These are phyloP conservation scores for Bellardia bayeri DNA, from an alignment of 2,888 invertebrate species.

Conservation along the genomic window DNA sequence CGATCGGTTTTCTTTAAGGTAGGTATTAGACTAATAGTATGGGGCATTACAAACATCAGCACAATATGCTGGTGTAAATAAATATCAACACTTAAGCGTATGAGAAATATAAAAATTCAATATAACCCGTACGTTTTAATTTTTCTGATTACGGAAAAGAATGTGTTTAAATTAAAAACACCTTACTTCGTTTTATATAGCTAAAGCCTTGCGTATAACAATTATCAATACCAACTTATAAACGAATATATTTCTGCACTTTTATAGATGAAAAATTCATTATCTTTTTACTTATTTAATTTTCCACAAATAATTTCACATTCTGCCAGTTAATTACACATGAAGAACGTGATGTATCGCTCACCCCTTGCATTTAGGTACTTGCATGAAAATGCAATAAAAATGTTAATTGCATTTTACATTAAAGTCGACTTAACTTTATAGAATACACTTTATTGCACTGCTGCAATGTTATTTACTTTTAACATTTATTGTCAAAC, in stretches of 20 bases:
- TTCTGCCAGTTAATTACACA: slow-evolving; percentile 3
- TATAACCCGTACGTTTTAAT: too few relatives aligned
- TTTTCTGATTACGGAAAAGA: too few relatives aligned
- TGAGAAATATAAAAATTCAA: too few relatives aligned
- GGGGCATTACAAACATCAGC: too few relatives aligned
- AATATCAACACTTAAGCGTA: too few relatives aligned
- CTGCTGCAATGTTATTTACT: background rate
- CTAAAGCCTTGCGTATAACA: too few relatives aligned
- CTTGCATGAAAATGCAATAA: slow-evolving; percentile 1
- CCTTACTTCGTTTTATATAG: too few relatives aligned
- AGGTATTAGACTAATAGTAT: too few relatives aligned
- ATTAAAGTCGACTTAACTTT: background rate
- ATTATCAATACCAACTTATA: too few relatives aligned
- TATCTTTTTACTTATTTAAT: background rate
- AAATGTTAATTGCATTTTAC: background rate
- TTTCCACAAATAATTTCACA: background rate
- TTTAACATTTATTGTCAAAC: background rate
- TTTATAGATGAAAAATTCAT: background rate
- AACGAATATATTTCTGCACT: background rate
- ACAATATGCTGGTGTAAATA: too few relatives aligned
- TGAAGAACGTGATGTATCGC: background rate
- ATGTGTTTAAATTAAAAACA: too few relatives aligned
- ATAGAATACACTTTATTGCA: background rate
- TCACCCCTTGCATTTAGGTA: background rate
- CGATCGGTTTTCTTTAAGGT: too few relatives aligned